Percentiles rank a stretch among this genome's conserved stretches.
Conservation (phyloP, 2,888 invertebrate species). For the Pseudanteris insignis region DNA sequence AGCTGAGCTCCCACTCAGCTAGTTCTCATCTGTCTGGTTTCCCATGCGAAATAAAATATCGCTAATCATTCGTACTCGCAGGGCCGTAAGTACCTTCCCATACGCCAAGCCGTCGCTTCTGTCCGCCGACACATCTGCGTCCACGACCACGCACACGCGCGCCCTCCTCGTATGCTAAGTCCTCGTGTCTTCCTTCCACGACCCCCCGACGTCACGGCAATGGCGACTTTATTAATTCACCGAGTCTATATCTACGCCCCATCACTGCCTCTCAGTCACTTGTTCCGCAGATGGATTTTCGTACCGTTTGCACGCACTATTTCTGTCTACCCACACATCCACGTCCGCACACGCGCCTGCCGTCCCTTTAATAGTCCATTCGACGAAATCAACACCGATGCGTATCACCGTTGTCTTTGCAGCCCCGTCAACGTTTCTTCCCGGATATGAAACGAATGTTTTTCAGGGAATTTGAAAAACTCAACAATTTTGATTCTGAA, state of each 20-base stretch:
- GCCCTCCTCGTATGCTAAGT: conserved; percentile 17
- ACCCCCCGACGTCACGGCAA: conserved; percentile 41
- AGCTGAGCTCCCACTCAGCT: conserved; percentile 66
- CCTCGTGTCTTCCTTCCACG: conserved; percentile 31
- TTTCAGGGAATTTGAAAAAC: too few relatives aligned
- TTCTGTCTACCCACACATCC: neutral
- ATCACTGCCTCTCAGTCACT: conserved; percentile 24
- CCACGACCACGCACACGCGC: conserved; percentile 18
- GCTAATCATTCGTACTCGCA: conserved; percentile 64
- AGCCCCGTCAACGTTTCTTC: too few relatives aligned
- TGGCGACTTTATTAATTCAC: conserved; percentile 51
- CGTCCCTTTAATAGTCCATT: neutral
- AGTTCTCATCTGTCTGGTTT: conserved; percentile 66
- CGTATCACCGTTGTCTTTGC: too few relatives aligned
- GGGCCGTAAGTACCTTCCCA: conserved; percentile 57
- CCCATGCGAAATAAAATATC: conserved; percentile 68
- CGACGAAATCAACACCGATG: too few relatives aligned
- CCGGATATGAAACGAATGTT: too few relatives aligned
- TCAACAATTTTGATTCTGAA: too few relatives aligned
- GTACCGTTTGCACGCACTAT: conserved; percentile 4
- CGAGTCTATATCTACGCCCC: conserved; percentile 36
- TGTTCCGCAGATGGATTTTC: conserved; percentile 39
- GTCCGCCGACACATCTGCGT: conserved; percentile 42
- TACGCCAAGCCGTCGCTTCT: conserved; percentile 38
- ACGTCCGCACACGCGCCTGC: neutral